These are phyloP conservation scores for Brachypteracias leptosomus DNA, from an alignment of 2,113 vertebrate species.

Conservation along the genomic window DNA sequence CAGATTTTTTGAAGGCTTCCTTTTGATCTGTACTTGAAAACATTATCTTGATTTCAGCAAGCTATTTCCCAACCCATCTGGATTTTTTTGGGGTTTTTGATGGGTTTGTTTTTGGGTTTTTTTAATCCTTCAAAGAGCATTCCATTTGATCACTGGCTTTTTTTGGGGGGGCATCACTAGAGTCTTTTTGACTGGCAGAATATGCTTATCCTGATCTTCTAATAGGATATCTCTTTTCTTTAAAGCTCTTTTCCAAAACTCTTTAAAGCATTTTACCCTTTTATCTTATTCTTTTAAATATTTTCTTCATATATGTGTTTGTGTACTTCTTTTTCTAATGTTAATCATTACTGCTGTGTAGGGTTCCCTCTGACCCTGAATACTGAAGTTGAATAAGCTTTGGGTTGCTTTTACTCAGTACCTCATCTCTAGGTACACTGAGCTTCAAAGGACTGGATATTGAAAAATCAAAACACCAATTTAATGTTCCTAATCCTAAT, in stretches of 20 bases:
- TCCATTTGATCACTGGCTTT: neutral
- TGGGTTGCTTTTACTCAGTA: neutral
- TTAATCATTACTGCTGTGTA: neutral
- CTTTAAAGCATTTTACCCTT: neutral
- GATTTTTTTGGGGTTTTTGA: neutral
- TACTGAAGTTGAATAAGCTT: neutral
- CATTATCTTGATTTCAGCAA: neutral
- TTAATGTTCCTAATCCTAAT: neutral
- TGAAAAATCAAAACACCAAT: neutral
- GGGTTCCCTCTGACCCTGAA: fast-evolving
- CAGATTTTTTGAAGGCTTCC: neutral
- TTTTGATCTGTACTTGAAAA: neutral
- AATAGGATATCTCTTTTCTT: neutral
- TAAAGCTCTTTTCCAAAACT: neutral
- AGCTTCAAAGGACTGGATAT: neutral
- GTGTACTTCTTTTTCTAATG: neutral
- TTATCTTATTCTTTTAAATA: neutral
- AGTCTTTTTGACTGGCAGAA: neutral
- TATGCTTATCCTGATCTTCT: neutral
- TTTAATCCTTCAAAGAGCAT: neutral
- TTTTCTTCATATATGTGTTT: neutral
- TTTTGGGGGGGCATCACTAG: neutral
- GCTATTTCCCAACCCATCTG: neutral
- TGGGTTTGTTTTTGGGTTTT: neutral
- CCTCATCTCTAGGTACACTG: neutral